phyloP scores from a whole-genome alignment of 2,797 vertebrate genomes.

The Fistularia commersonii region DNA sequence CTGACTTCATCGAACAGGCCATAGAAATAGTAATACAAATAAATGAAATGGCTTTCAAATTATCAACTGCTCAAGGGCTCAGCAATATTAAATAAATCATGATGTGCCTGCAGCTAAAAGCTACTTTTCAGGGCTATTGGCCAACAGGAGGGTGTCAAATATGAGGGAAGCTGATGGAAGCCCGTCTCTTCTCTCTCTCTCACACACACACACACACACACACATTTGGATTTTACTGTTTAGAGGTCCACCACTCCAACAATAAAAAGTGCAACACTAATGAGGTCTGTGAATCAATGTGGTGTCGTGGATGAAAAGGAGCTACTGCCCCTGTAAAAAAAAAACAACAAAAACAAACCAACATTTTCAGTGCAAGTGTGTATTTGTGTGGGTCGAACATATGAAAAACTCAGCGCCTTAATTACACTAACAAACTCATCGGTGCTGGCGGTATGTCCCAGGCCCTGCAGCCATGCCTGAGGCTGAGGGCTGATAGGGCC shows the following conservation, averaged over 20 bases:
- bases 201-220: constrained; percentile 22
- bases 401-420: constrained; percentile 67
- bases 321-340: constrained; percentile 55
- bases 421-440: constrained; percentile 80
- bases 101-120: constrained; percentile 70
- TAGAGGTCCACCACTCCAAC: constrained; percentile 70
- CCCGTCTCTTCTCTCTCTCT: background rate
- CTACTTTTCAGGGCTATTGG: constrained; percentile 67
- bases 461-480: constrained; percentile 74
- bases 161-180: constrained; percentile 39
- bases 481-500: constrained; percentile 76
- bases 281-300: constrained; percentile 76
- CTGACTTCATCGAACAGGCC: constrained; percentile 25
- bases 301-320: constrained; percentile 55
- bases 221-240: constrained; percentile 58
- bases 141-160: constrained; percentile 64
- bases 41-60: constrained; percentile 72
- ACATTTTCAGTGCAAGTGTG: constrained; percentile 38
- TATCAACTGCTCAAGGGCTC: constrained; percentile 69
- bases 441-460: constrained; percentile 66
- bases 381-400: constrained; percentile 49
- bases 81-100: constrained; percentile 81
- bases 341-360: constrained; percentile 26
- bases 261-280: constrained; percentile 73
- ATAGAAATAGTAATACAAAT: constrained; percentile 61